Evolutionary conservation across 2,888 invertebrate species (phyloP).

Genomic region (Sphinx pinastri): DNA sequence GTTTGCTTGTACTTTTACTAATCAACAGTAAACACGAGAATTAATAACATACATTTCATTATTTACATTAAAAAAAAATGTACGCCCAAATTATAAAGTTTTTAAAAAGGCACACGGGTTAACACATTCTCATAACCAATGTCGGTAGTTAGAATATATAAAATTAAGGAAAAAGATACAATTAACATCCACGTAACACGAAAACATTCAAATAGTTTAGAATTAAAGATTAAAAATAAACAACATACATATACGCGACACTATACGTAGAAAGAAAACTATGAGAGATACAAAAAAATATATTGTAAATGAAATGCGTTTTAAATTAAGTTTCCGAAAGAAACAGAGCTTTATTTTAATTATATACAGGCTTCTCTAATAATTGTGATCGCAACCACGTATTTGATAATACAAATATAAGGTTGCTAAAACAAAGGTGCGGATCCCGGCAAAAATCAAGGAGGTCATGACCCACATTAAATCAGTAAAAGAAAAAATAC

Average conservation of each 20-base stretch:
- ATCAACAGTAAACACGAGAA: too few relatives aligned
- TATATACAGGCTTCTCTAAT: too few relatives aligned
- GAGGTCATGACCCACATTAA: too few relatives aligned
- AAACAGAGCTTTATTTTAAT: too few relatives aligned
- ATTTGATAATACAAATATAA: too few relatives aligned
- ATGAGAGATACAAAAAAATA: background rate
- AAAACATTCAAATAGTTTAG: conserved; percentile 11
- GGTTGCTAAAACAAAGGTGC: too few relatives aligned
- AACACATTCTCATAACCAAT: conserved; percentile 4
- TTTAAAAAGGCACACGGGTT: conserved; percentile 10
- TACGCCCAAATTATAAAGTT: conserved; percentile 1
- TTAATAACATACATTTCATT: too few relatives aligned
- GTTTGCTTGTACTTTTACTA: too few relatives aligned
- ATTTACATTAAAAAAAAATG: background rate
- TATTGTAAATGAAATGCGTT: background rate
- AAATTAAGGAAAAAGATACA: conserved; percentile 12
- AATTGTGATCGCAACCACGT: too few relatives aligned
- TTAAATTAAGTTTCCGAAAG: too few relatives aligned
- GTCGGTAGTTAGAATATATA: conserved; percentile 2
- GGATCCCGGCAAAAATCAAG: too few relatives aligned
- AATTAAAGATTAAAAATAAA: background rate
- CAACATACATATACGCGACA: conserved; percentile 1
- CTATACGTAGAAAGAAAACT: background rate
- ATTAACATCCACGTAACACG: background rate
- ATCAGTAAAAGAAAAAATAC: too few relatives aligned